phyloP scores from a whole-genome alignment of 2,113 vertebrate species.

The Leptocoma aspasia region DNA sequence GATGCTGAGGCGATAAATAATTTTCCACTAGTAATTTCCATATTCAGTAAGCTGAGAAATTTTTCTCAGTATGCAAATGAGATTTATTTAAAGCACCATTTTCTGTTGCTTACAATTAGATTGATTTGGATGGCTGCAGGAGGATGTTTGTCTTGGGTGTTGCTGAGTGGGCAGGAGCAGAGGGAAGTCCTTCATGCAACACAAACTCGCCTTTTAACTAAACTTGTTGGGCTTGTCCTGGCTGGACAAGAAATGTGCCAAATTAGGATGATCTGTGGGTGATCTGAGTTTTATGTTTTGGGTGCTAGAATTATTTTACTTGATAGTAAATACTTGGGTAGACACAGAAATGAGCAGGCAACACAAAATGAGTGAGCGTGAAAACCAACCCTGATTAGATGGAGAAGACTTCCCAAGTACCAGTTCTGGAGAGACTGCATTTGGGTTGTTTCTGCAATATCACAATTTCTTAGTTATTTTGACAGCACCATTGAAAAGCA shows the following conservation, averaged over 20 bases:
- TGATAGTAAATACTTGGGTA: not conserved
- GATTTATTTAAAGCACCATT: constrained; percentile 54
- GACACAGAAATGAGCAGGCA: not conserved
- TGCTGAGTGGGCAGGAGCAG: not conserved
- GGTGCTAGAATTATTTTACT: not conserved
- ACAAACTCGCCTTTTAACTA: not conserved
- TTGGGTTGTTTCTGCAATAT: not conserved
- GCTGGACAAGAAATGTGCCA: not conserved
- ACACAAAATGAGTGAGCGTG: not conserved
- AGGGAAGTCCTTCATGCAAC: not conserved
- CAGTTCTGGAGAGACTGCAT: accelerated
- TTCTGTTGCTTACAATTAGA: constrained; percentile 34
- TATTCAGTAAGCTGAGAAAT: constrained; percentile 46
- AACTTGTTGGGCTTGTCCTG: not conserved
- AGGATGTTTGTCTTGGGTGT: not conserved
- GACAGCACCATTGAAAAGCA: not conserved
- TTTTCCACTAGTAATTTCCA: constrained; percentile 44
- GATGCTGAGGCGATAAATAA: constrained; percentile 60
- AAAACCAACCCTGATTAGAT: not conserved
- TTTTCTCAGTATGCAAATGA: constrained; percentile 50
- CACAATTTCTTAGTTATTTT: not conserved
- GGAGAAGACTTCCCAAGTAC: not conserved
- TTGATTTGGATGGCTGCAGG: constrained; percentile 14
- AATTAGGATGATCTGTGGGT: not conserved
- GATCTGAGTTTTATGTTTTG: not conserved